Evolutionary conservation across 1,140 invertebrate species (phyloP).

Genomic region (Cherax quadricarinatus): DNA sequence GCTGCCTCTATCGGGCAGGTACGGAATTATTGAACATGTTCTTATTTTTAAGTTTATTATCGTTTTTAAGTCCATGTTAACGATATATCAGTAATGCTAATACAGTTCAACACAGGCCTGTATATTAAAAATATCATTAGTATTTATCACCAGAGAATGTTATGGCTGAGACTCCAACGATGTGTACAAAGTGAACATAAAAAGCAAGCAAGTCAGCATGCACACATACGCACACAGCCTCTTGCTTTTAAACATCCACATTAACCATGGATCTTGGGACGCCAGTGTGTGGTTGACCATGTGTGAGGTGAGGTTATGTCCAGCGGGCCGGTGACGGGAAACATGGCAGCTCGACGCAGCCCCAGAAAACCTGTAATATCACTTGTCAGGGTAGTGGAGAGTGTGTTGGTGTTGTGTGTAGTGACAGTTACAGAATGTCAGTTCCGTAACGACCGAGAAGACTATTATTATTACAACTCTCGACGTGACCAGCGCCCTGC

Average conservation of each 20-base stretch:
- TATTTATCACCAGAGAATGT: neutral
- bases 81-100: too few relatives aligned
- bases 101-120: too few relatives aligned
- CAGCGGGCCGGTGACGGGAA: slow-evolving; percentile 15
- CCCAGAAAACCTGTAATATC: too few relatives aligned
- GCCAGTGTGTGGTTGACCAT: slow-evolving; percentile 21
- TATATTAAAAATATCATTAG: neutral
- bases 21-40: slow-evolving; percentile 17
- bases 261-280: neutral
- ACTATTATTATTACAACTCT: slow-evolving; percentile 19
- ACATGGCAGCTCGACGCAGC: neutral
- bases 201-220: neutral
- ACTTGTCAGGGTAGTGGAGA: neutral
- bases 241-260: slow-evolving; percentile 28
- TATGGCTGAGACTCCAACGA: slow-evolving; percentile 32
- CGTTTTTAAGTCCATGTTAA: too few relatives aligned
- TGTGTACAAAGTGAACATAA: neutral
- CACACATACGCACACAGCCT: neutral
- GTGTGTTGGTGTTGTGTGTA: slow-evolving; percentile 1
- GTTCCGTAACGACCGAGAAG: slow-evolving; percentile 54
- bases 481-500: neutral
- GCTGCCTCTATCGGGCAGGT: slow-evolving; percentile 62
- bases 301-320: neutral
- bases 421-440: slow-evolving; percentile 5
- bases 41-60: neutral